Evolutionary conservation across 2,797 vertebrate species (phyloP).

Genomic region (Natrix natrix): DNA sequence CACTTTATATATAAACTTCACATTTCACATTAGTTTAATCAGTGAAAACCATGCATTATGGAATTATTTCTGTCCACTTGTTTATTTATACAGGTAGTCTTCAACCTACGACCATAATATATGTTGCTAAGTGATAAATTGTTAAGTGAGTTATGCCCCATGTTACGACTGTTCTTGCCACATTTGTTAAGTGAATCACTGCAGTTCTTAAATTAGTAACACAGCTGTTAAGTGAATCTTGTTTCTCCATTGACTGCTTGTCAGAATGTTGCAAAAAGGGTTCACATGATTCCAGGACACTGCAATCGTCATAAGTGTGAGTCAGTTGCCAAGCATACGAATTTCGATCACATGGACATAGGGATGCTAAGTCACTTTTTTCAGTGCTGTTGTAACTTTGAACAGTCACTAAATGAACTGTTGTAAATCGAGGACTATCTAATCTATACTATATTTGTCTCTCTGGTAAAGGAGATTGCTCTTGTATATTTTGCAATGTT

Average conservation of each 20-base stretch:
- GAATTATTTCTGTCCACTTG: not conserved
- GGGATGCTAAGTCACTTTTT: not conserved
- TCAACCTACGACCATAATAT: not conserved
- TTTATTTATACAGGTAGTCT: not conserved
- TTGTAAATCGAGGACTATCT: not conserved
- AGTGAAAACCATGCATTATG: not conserved
- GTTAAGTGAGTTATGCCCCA: not conserved
- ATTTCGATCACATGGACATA: not conserved
- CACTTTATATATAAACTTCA: not conserved
- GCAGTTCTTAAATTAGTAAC: not conserved
- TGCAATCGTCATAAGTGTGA: not conserved
- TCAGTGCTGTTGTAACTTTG: not conserved
- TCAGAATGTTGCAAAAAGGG: not conserved
- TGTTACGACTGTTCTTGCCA: not conserved
- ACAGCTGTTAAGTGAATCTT: not conserved
- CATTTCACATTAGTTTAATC: not conserved
- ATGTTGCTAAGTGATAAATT: not conserved
- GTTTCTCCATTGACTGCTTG: no score
- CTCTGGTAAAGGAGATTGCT: not conserved
- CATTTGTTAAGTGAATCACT: not conserved
- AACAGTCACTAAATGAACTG: not conserved
- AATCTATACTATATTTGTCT: not conserved
- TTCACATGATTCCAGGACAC: not conserved
- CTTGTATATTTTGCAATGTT: not conserved
- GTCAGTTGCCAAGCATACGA: not conserved